A percentile compares a stretch with the other conserved stretches of the same genome.
Evolutionary conservation across 2,888 invertebrate genomes (phyloP).

Genomic region (Nasonovia ribisnigri): DNA sequence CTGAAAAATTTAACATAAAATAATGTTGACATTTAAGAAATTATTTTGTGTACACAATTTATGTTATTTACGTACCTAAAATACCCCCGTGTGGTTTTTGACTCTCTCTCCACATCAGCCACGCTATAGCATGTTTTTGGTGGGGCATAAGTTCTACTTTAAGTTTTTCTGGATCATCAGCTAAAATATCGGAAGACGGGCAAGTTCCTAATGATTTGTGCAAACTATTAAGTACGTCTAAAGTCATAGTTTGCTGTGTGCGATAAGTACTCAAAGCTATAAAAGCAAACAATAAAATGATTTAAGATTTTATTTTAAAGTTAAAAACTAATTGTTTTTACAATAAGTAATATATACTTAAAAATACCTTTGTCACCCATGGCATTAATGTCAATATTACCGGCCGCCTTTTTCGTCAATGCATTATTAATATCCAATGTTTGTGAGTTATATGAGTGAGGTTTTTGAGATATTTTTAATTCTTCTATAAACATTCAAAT

Average conservation of each 20-base stretch:
- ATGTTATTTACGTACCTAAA: slow-evolving; percentile 75
- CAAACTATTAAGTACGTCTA: slow-evolving; percentile 80
- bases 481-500: not conserved
- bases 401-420: slow-evolving; percentile 45
- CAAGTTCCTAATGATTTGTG: slow-evolving; percentile 80
- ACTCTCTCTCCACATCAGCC: slow-evolving; percentile 91
- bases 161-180: slow-evolving; percentile 76
- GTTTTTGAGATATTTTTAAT: not conserved
- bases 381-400: slow-evolving; percentile 56
- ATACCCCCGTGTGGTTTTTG: slow-evolving; percentile 89
- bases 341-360: not conserved
- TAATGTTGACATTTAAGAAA: not conserved
- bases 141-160: slow-evolving; percentile 82
- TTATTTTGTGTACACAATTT: not conserved
- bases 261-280: slow-evolving; percentile 79
- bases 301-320: not conserved
- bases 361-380: slow-evolving; percentile 64
- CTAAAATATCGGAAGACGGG: slow-evolving; percentile 75
- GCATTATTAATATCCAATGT: slow-evolving; percentile 36
- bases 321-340: not conserved
- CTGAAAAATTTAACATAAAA: slow-evolving; percentile 69
- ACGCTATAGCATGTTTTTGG: slow-evolving; percentile 87
- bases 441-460: not conserved
- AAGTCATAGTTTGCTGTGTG: slow-evolving; percentile 78
- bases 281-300: not conserved